Conservation (phyloP, 2,797 vertebrate species). For the Anabacerthia variegaticeps region DNA sequence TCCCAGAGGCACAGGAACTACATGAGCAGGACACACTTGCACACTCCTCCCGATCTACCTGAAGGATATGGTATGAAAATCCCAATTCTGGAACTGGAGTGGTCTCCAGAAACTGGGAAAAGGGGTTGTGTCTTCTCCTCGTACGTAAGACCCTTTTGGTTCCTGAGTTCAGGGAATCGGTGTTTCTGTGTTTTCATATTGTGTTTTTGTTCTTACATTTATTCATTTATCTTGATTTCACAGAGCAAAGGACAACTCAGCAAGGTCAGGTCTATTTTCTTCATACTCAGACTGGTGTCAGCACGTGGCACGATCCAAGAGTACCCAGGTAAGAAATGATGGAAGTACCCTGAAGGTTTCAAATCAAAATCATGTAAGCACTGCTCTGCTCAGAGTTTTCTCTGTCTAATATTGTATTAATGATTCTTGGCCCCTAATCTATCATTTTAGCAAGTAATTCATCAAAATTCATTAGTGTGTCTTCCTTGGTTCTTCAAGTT, state of each 20-base stretch:
- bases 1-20: conserved; percentile 98
- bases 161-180: neutral
- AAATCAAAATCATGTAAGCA: neutral
- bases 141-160: neutral
- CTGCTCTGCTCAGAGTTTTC: neutral
- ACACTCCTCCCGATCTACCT: conserved; percentile 94
- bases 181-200: neutral
- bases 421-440: neutral
- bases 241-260: conserved; percentile 98
- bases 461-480: neutral
- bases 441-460: neutral
- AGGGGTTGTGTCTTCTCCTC: neutral
- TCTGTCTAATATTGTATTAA: neutral
- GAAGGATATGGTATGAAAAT: conserved; percentile 92
- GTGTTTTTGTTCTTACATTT: neutral
- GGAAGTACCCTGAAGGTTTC: neutral
- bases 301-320: conserved; percentile 97
- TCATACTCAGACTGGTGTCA: conserved; percentile 97
- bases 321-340: conserved; percentile 87
- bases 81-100: neutral
- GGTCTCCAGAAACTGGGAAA: neutral
- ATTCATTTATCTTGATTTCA: conserved; percentile 59
- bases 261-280: conserved; percentile 98
- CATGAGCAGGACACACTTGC: conserved; percentile 98
- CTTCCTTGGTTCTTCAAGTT: neutral